Conservation (phyloP, 2,113 vertebrate genomes). For the Cricetomys ansorgei region DNA sequence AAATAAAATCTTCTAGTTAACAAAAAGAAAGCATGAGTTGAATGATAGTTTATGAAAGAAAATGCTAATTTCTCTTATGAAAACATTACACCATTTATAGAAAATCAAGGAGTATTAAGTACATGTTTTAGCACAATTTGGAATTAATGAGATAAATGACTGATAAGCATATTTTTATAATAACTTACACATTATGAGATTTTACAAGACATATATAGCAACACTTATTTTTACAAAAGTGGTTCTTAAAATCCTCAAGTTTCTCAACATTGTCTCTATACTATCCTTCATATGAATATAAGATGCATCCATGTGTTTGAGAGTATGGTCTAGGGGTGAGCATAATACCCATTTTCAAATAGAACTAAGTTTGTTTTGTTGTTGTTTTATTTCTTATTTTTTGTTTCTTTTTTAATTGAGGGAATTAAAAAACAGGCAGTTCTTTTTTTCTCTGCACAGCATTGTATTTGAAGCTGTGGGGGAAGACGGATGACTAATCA, state of each 20-base stretch:
- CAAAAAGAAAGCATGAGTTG: conserved; percentile 3
- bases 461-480: background rate
- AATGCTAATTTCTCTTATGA: background rate
- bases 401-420: background rate
- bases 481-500: background rate
- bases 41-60: background rate
- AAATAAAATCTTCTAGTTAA: background rate
- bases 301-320: background rate
- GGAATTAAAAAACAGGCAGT: conserved; percentile 8
- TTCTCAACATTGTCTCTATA: background rate
- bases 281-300: conserved; percentile 12
- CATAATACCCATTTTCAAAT: background rate
- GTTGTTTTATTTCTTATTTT: too few relatives aligned
- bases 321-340: conserved; percentile 8
- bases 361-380: too few relatives aligned
- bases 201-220: conserved; percentile 24
- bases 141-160: conserved; percentile 42
- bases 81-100: conserved; percentile 11
- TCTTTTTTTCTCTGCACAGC: background rate
- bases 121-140: conserved; percentile 9
- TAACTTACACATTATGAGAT: conserved; percentile 8
- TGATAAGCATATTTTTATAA: background rate
- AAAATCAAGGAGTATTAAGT: conserved; percentile 8
- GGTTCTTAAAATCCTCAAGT: background rate
- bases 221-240: background rate